phyloP scores from a whole-genome alignment of 2,113 vertebrate species.

The Hyaena hyaena region DNA sequence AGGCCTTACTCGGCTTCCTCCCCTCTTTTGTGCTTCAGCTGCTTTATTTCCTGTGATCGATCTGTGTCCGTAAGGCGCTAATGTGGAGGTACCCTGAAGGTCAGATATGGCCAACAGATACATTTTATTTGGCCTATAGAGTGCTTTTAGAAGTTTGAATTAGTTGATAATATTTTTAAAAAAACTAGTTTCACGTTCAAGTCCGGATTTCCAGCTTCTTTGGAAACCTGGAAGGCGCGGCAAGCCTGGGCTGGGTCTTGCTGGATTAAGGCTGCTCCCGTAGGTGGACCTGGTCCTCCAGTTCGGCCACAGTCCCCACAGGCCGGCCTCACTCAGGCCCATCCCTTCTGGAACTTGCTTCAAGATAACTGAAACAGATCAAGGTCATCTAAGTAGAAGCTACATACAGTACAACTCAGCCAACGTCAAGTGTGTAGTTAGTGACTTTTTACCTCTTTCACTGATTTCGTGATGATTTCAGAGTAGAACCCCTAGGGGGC shows the following conservation, averaged over 20 bases:
- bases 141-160: neutral
- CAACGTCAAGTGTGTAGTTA: neutral
- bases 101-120: neutral
- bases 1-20: neutral
- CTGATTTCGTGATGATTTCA: neutral
- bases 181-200: neutral
- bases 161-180: neutral
- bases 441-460: neutral
- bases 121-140: neutral
- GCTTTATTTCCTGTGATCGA: neutral
- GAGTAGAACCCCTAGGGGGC: constrained; percentile 62
- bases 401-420: neutral
- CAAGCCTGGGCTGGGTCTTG: neutral
- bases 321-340: too few species aligned
- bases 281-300: fast-evolving
- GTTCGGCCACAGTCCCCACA: too few species aligned
- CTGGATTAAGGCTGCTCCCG: neutral
- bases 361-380: neutral
- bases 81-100: neutral
- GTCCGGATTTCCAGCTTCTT: constrained; percentile 13
- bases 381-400: neutral
- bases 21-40: neutral
- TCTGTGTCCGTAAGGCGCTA: neutral
- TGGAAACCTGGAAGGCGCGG: neutral
- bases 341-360: neutral